Evolutionary conservation across 2,113 vertebrate species (phyloP).

Genomic region (Pithys albifrons): DNA sequence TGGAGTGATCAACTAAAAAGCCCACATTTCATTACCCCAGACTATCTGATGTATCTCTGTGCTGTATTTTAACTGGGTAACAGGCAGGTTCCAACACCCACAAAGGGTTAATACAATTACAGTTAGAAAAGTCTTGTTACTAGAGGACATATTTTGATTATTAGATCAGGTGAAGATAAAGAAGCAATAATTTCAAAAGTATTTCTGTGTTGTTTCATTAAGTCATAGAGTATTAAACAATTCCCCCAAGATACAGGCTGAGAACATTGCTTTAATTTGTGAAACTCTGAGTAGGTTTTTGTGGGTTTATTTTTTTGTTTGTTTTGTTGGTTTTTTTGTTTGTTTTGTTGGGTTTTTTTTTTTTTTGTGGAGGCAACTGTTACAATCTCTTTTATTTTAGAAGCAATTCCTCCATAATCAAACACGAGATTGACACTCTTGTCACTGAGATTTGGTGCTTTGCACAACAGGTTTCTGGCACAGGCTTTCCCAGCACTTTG

Average conservation of each 20-base stretch:
- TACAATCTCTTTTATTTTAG: conserved; percentile 45
- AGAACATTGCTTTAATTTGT: conserved; percentile 75
- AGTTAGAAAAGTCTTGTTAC: conserved; percentile 66
- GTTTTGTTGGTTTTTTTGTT: background rate
- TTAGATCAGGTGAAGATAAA: conserved; percentile 76
- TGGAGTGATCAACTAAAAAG: background rate
- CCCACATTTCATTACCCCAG: conserved; percentile 1
- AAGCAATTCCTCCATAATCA: conserved; percentile 57
- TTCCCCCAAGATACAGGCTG: conserved; percentile 71
- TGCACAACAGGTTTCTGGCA: background rate
- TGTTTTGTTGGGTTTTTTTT: background rate
- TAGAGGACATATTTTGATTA: conserved; percentile 78
- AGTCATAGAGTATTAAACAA: conserved; percentile 73
- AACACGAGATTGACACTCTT: conserved; percentile 11
- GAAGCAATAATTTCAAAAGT: conserved; percentile 72
- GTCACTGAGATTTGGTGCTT: background rate
- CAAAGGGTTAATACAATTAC: conserved; percentile 72
- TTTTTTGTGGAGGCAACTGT: conserved; percentile 54
- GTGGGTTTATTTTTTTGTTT: too few relatives aligned
- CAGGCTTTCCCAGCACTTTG: background rate
- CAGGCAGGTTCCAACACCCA: background rate
- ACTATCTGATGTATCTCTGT: background rate
- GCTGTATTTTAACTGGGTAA: background rate
- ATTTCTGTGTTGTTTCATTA: conserved; percentile 77
- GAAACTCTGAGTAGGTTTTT: conserved; percentile 9